Base-by-base conservation (phyloP, 2,888 invertebrate species). In the Polydrusus tereticollis region DNA sequence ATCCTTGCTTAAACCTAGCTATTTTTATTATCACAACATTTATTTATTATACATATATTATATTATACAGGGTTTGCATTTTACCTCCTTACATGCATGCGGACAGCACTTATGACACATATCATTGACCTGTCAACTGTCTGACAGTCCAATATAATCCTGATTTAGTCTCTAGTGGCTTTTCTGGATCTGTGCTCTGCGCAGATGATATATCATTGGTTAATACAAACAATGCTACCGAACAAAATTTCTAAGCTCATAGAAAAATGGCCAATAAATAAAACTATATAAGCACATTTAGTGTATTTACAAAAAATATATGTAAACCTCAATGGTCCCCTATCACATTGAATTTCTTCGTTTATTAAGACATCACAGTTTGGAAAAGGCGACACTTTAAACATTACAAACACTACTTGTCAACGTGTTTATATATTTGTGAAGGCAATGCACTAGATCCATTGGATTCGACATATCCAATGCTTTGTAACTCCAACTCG, bases 341-440 rank as follows among this genome's bases (percentile, higher is more conserved):
- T 38, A 58, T 41, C 36, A 41, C 58, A 63, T 62, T 75, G 82
- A 82, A 82, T 77, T 79, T 79, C 79, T 78, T 77, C 73, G 70
- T 76, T 77, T 70, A 64, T 65, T 78, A 79, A 80, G 78, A 83
- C 81, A 85, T 85, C 84, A 85, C 85, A 85, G 85, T 79, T 83
- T 81, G 82, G 82, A 83, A 82, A 85, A 85, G 85, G 84, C 84
- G 84, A 83, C 83, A 80, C 79, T 82, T 52, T 55, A 1, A 55
- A 55, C 26, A 23, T 29, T 26, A 50, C 10, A 50, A 12, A 21
- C n/a, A 50, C 26, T 55, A 29, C 29, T 29, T 33, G 52, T 55
- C n/a, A 16, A 2, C 10, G 26, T 26, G 16, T 60, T 23, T 18
- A 41, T 60, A n/a, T 33, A 10, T 78, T 26, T 55, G 7, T 16